These are phyloP conservation scores for Grantiella picta DNA, from an alignment of 2,113 vertebrate genomes.

Conservation along the genomic window DNA sequence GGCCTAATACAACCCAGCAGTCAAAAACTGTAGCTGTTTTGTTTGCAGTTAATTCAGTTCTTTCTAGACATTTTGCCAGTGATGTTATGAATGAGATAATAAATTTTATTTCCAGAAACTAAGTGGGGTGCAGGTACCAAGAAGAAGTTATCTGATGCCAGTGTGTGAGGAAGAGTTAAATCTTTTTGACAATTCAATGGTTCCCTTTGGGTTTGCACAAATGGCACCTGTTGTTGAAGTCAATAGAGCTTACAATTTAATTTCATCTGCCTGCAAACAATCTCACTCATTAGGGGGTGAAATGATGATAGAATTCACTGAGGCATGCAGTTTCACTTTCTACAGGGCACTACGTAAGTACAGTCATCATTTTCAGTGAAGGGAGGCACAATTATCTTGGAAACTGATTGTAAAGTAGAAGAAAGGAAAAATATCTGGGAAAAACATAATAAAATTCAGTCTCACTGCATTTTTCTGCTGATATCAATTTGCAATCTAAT, in stretches of 20 bases:
- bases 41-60: slow-evolving; percentile 15
- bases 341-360: slow-evolving; percentile 76
- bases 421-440: background rate
- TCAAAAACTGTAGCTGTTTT: background rate
- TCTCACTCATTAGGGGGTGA: slow-evolving; percentile 87
- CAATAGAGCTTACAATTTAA: slow-evolving; percentile 92
- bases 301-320: slow-evolving; percentile 86
- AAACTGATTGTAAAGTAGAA: slow-evolving; percentile 69
- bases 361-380: slow-evolving; percentile 76
- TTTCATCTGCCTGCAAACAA: slow-evolving; percentile 94
- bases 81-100: background rate
- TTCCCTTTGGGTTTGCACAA: slow-evolving; percentile 76
- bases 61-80: background rate
- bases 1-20: background rate
- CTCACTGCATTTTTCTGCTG: slow-evolving; percentile 40
- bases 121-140: background rate
- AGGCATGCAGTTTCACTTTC: slow-evolving; percentile 81
- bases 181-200: slow-evolving; percentile 69
- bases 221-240: slow-evolving; percentile 91
- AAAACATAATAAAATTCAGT: slow-evolving; percentile 39
- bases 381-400: slow-evolving; percentile 74
- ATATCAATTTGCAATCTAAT: slow-evolving; percentile 56
- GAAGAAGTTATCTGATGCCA: slow-evolving; percentile 26
- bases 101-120: background rate
- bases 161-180: slow-evolving; percentile 69